Conservation (phyloP, 2,113 vertebrate species). For the Notiomystis cincta region DNA sequence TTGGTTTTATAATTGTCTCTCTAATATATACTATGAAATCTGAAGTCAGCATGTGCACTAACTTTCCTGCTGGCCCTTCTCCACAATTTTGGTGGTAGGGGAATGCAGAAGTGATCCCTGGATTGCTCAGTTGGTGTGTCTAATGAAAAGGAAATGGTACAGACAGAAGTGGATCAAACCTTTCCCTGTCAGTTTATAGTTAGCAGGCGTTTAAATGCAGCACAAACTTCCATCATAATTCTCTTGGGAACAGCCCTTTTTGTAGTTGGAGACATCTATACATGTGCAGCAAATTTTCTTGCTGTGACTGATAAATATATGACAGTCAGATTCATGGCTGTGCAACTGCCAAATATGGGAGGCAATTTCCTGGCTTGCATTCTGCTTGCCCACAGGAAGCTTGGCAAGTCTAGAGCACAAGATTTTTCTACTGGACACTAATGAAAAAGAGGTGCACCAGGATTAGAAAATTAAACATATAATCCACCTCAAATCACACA, state of each 20-base stretch:
- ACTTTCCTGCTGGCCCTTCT: neutral
- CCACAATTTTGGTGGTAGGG: neutral
- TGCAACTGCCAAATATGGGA: neutral
- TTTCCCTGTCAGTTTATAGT: neutral
- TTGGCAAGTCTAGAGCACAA: neutral
- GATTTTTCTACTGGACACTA: neutral
- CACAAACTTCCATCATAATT: accelerated
- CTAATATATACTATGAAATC: neutral
- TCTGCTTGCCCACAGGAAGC: neutral
- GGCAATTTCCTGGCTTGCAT: neutral
- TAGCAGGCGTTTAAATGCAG: neutral
- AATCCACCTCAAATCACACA: neutral
- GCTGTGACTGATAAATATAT: neutral
- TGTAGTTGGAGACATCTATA: neutral
- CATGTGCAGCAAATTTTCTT: neutral
- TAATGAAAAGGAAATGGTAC: neutral
- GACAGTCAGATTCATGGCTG: neutral
- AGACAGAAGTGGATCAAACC: neutral
- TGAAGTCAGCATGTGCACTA: neutral
- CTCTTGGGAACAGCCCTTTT: neutral
- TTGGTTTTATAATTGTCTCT: neutral
- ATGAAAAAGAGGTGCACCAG: neutral
- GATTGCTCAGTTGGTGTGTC: neutral
- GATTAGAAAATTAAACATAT: neutral
- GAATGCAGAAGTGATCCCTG: neutral